Conservation (phyloP, 2,113 vertebrate species). For the Pan paniscus region DNA sequence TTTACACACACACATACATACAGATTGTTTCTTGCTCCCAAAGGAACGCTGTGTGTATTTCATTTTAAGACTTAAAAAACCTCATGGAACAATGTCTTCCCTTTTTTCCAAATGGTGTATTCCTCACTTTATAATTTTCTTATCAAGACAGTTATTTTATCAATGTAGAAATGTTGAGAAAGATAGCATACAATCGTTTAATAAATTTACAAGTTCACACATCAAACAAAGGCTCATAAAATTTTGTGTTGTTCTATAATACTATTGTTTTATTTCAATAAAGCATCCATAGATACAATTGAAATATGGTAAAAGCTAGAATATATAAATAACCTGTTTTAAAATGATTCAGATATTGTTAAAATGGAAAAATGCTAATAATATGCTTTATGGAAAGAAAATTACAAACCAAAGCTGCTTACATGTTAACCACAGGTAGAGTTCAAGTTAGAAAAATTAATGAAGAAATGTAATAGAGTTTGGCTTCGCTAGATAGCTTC, state of each 20-base stretch:
- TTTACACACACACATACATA: too few species aligned
- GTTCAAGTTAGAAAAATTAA: background rate
- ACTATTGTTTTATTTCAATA: slow-evolving; percentile 16
- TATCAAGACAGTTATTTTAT: background rate
- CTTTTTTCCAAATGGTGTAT: background rate
- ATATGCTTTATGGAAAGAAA: background rate
- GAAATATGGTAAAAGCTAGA: background rate
- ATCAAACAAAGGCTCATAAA: background rate
- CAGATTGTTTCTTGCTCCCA: background rate
- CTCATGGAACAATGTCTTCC: background rate
- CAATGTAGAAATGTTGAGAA: background rate
- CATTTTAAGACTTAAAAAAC: background rate
- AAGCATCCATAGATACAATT: background rate
- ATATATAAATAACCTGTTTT: background rate
- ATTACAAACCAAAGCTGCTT: background rate
- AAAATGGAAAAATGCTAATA: background rate
- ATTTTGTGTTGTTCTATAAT: background rate
- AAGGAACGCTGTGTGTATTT: background rate
- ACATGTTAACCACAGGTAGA: background rate
- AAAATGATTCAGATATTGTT: background rate
- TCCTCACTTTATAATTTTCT: background rate
- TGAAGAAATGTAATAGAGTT: background rate
- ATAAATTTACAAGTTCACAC: background rate
- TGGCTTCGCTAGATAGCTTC: background rate
- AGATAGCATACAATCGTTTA: background rate